Evolutionary conservation across 2,888 invertebrate species (phyloP).

Genomic region (Hypsopygia costalis): DNA sequence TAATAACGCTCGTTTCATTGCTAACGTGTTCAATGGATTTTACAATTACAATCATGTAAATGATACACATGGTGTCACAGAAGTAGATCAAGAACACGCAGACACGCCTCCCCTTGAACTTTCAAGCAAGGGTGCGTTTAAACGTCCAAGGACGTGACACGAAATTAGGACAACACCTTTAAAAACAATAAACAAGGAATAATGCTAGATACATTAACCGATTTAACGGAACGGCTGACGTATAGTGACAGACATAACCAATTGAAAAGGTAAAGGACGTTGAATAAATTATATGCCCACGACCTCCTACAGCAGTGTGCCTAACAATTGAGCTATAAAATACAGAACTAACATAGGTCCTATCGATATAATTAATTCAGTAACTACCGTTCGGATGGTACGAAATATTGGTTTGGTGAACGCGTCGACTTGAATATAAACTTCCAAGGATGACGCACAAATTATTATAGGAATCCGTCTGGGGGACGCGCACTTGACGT

Average conservation of each 20-base stretch:
- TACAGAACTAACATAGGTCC: background rate
- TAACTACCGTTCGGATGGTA: slow-evolving; percentile 2
- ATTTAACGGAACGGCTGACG: too few relatives aligned
- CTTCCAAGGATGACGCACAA: slow-evolving; percentile 19
- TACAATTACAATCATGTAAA: background rate
- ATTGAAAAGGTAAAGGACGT: too few relatives aligned
- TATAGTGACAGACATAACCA: too few relatives aligned
- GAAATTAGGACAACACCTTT: background rate
- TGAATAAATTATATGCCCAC: too few relatives aligned
- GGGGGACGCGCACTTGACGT: slow-evolving; percentile 13
- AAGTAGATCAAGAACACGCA: background rate
- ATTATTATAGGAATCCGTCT: slow-evolving; percentile 19
- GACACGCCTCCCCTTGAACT: background rate
- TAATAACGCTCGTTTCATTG: background rate
- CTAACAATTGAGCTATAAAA: too few relatives aligned
- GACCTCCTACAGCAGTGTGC: too few relatives aligned
- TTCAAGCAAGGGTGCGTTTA: background rate
- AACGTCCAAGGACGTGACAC: background rate
- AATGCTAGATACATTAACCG: too few relatives aligned
- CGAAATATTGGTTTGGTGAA: slow-evolving; percentile 6
- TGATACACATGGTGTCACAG: background rate
- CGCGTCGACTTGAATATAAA: slow-evolving; percentile 17
- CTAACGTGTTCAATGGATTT: background rate
- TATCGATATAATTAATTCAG: slow-evolving; percentile 12
- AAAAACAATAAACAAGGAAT: too few relatives aligned